phyloP scores from a whole-genome alignment of 53 echinoderm and acorn worm genomes.

The Henricia sp. region DNA sequence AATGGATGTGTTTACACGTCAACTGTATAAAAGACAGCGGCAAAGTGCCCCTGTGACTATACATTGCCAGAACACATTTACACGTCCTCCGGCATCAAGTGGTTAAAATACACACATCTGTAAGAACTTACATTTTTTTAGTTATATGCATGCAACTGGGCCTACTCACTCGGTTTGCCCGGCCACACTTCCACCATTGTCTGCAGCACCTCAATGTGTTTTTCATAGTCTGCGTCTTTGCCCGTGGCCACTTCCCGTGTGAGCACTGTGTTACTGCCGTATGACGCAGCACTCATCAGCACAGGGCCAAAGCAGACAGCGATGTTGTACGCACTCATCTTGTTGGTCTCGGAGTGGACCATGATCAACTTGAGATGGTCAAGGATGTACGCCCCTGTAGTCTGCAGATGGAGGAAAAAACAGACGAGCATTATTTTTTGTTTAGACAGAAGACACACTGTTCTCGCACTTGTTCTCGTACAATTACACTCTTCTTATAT shows the following conservation, averaged over 20 bases:
- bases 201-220: constrained; percentile 95
- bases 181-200: constrained; percentile 93
- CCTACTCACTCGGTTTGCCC: constrained; percentile 75
- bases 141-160: no score
- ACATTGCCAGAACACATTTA: no score
- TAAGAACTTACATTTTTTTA: no score
- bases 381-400: constrained; percentile 85
- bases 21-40: no score
- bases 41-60: no score
- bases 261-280: constrained; percentile 10
- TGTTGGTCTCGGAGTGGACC: constrained; percentile 86
- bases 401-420: constrained; percentile 71
- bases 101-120: no score
- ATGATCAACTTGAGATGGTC: constrained; percentile 95
- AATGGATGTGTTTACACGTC: no score
- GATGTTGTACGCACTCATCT: constrained; percentile 96
- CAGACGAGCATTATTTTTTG: no score
- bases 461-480: no score
- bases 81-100: no score
- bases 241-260: constrained; percentile 60
- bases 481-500: no score
- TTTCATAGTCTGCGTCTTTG: constrained; percentile 88
- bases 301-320: constrained; percentile 99
- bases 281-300: constrained; percentile 88
- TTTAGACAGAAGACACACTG: no score